A percentile compares a stretch with the other conserved stretches of the same genome.
Conservation (phyloP, 2,888 invertebrate species). For the Agrochola circellaris region DNA sequence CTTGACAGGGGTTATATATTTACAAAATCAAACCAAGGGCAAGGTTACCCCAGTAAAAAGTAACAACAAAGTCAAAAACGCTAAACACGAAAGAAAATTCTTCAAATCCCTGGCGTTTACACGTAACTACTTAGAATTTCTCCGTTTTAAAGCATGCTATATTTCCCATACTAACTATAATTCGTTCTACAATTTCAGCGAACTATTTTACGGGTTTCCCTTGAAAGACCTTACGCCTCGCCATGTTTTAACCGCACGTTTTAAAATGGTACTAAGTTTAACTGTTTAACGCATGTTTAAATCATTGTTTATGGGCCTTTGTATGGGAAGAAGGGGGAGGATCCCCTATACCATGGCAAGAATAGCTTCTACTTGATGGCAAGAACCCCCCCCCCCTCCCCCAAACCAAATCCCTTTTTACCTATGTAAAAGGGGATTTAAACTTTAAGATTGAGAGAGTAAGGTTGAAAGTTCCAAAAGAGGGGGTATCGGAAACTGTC, state of each 20-base stretch:
- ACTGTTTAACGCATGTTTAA: conserved; percentile 80
- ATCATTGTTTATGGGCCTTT: conserved; percentile 86
- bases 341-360: conserved; percentile 75
- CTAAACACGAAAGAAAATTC: conserved; percentile 31
- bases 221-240: conserved; percentile 46
- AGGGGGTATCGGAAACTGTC: conserved; percentile 55
- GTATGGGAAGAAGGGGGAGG: conserved; percentile 75
- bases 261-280: conserved; percentile 70
- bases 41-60: conserved; percentile 27
- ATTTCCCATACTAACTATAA: conserved; percentile 19
- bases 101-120: conserved; percentile 25
- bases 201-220: conserved; percentile 52
- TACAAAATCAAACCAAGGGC: conserved; percentile 30
- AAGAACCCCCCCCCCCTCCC: too few species aligned
- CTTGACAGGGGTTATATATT: conserved; percentile 22
- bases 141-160: conserved; percentile 16
- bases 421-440: conserved; percentile 25
- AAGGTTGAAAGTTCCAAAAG: conserved; percentile 26
- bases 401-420: too few species aligned
- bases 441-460: neutral
- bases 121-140: conserved; percentile 38
- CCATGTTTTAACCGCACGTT: conserved; percentile 67
- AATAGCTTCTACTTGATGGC: conserved; percentile 69
- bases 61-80: neutral
- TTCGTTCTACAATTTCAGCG: conserved; percentile 42